These are phyloP conservation scores for Drosophila ambigua DNA, from an alignment of 1,140 invertebrate species.

Conservation along the genomic window DNA sequence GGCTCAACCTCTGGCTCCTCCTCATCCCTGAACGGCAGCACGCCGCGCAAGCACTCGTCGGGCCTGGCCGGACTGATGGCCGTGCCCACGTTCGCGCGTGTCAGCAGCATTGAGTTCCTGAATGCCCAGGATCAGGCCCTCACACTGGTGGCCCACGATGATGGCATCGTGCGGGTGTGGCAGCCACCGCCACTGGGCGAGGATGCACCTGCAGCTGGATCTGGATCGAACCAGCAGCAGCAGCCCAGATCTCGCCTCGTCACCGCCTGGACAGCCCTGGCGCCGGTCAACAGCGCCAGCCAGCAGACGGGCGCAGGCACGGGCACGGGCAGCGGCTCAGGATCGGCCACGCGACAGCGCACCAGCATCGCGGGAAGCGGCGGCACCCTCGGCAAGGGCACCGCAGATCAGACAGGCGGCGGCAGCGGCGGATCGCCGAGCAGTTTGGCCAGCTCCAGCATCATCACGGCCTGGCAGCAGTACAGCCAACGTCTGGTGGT, in stretches of 20 bases:
- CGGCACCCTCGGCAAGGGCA: background rate
- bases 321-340: conserved; percentile 22
- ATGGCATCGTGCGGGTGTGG: conserved; percentile 85
- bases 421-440: background rate
- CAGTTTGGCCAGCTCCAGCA: conserved; percentile 82
- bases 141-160: conserved; percentile 84
- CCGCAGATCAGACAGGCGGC: background rate
- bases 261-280: conserved; percentile 73
- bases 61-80: conserved; percentile 34
- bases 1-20: conserved; percentile 34
- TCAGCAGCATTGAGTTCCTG: conserved; percentile 94
- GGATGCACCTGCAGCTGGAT: background rate
- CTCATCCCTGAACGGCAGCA: conserved; percentile 38
- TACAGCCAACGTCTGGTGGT: conserved; percentile 88
- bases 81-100: conserved; percentile 84
- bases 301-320: conserved; percentile 15
- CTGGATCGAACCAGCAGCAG: conserved; percentile 15
- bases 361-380: background rate
- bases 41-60: conserved; percentile 23
- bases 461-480: conserved; percentile 93
- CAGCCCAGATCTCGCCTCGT: conserved; percentile 46
- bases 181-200: conserved; percentile 26
- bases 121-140: conserved; percentile 92
- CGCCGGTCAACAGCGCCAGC: conserved; percentile 8
- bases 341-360: background rate